These are phyloP conservation scores for Hippocampus zosterae DNA, from an alignment of 2,113 vertebrate species.

Conservation along the genomic window DNA sequence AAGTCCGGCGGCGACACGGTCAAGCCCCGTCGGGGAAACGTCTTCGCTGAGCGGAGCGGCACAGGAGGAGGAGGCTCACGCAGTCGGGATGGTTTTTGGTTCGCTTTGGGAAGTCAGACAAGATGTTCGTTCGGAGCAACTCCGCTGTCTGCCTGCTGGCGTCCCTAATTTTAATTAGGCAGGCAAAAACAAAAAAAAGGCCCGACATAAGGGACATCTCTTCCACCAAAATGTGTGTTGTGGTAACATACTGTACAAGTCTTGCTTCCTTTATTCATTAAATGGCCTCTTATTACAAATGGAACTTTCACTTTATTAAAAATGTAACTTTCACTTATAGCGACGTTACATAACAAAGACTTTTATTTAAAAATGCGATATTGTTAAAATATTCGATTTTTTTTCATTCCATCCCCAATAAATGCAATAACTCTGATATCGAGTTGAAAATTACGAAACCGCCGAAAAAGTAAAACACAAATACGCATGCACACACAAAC, in stretches of 20 bases:
- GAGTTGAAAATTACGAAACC: background rate
- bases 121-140: constrained; percentile 60
- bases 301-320: background rate
- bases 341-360: background rate
- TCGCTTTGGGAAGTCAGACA: constrained; percentile 52
- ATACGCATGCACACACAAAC: too few relatives aligned
- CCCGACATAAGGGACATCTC: constrained; percentile 22
- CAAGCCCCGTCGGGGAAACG: constrained; percentile 24
- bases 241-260: background rate
- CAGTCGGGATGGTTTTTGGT: constrained; percentile 25
- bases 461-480: background rate
- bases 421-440: background rate
- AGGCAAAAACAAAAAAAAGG: constrained; percentile 19
- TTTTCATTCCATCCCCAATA: background rate
- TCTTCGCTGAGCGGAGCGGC: constrained; percentile 22
- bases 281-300: background rate
- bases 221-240: background rate
- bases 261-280: background rate
- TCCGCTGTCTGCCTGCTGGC: constrained; percentile 42
- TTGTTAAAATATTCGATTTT: background rate
- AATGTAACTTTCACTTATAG: background rate
- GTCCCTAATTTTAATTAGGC: constrained; percentile 44
- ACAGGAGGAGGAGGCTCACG: background rate
- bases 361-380: background rate
- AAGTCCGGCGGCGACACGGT: background rate